These are phyloP conservation scores for Phoebastria nigripes DNA, from an alignment of 2,797 vertebrate genomes.

Conservation along the genomic window DNA sequence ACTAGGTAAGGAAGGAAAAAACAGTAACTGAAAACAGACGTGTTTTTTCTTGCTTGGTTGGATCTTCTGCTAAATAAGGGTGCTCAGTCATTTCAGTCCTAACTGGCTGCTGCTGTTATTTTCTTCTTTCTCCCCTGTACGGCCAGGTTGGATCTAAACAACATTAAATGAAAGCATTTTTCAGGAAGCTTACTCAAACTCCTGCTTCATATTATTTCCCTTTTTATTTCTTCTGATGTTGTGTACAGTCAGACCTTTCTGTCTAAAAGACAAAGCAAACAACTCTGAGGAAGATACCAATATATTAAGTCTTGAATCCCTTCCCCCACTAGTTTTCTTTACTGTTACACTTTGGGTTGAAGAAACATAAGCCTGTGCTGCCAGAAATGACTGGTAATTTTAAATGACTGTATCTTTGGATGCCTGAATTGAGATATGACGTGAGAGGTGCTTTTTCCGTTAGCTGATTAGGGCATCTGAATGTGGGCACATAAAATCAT, in stretches of 20 bases:
- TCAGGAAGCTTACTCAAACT: not conserved
- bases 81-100: not conserved
- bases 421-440: not conserved
- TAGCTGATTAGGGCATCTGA: not conserved
- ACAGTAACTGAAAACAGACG: not conserved
- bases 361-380: not conserved
- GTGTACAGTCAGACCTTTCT: not conserved
- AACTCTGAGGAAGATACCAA: not conserved
- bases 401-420: not conserved
- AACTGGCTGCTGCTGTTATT: not conserved
- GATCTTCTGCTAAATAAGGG: not conserved
- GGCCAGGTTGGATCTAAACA: not conserved
- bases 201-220: not conserved
- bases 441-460: not conserved
- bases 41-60: not conserved
- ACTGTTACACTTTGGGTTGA: not conserved
- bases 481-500: not conserved
- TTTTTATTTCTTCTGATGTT: not conserved
- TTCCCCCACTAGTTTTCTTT: not conserved
- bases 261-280: not conserved
- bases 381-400: not conserved
- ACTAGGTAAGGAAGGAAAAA: not conserved
- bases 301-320: not conserved
- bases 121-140: not conserved
- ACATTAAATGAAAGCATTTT: not conserved